Conservation (phyloP, 2,113 vertebrate genomes). For the Calypte anna region DNA sequence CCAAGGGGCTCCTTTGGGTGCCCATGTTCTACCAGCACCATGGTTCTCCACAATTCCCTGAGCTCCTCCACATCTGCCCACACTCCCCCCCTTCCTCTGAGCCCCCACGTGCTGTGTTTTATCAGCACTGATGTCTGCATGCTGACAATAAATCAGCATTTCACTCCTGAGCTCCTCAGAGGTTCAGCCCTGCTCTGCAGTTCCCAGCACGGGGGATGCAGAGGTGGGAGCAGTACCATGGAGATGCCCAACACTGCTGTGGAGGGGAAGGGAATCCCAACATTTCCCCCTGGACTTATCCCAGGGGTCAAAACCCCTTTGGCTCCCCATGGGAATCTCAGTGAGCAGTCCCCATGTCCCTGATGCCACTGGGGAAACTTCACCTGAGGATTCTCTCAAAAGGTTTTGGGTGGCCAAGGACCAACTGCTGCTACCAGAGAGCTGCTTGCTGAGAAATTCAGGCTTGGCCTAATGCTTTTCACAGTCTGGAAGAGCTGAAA, state of each 20-base stretch:
- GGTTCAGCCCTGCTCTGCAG: not conserved
- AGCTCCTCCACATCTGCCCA: accelerated
- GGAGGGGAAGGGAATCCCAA: accelerated
- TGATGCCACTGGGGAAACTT: accelerated
- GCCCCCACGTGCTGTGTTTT: not conserved
- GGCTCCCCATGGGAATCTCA: accelerated
- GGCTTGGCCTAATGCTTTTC: not conserved
- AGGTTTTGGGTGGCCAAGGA: not conserved
- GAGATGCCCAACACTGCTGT: not conserved
- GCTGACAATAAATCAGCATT: not conserved
- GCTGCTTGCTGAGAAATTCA: not conserved
- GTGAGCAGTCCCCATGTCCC: not conserved
- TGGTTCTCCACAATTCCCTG: accelerated
- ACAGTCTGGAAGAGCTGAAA: not conserved
- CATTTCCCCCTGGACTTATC: not conserved
- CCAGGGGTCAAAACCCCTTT: not conserved
- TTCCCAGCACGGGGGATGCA: accelerated
- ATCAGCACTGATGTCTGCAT: not conserved
- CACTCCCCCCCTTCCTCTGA: not conserved
- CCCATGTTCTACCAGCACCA: accelerated
- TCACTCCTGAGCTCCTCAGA: not conserved
- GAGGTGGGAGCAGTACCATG: accelerated
- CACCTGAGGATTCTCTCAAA: not conserved
- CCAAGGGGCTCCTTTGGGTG: no score
- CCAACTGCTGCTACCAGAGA: not conserved